phyloP scores from a whole-genome alignment of 2,888 invertebrate species.

The Mythimna ferrago region DNA sequence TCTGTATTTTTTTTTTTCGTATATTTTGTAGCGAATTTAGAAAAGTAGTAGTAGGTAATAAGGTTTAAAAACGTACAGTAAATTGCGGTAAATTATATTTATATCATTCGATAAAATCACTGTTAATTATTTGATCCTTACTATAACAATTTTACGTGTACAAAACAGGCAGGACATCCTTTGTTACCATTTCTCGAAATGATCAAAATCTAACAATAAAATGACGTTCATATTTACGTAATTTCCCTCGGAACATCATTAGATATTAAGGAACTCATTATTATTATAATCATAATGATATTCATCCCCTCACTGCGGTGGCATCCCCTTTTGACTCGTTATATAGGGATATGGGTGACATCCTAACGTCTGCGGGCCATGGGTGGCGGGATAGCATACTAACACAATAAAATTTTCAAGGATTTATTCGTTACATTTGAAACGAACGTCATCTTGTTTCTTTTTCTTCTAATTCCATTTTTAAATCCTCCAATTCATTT shows the following conservation, averaged over 20 bases:
- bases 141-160: not conserved
- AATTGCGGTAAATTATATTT: not conserved
- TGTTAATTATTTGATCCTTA: not conserved
- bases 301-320: conserved; percentile 32
- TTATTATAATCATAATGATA: conserved; percentile 41
- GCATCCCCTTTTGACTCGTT: conserved; percentile 36
- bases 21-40: conserved; percentile 3
- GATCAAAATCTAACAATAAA: conserved; percentile 2
- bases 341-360: conserved; percentile 47
- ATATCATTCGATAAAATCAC: not conserved
- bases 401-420: conserved; percentile 10
- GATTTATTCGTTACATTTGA: not conserved
- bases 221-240: conserved; percentile 30
- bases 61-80: not conserved
- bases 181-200: conserved; percentile 27
- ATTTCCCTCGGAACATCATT: conserved; percentile 31
- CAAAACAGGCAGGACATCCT: conserved; percentile 4
- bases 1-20: not conserved
- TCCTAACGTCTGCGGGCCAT: conserved; percentile 10
- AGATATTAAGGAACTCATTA: conserved; percentile 34
- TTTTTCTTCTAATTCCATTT: not conserved
- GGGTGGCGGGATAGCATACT: conserved; percentile 23
- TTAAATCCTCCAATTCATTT: not conserved
- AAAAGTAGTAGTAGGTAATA: not conserved
- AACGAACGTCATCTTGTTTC: not conserved